Base-by-base conservation (phyloP, 2,888 invertebrate species). In the Lithodes maja region DNA sequence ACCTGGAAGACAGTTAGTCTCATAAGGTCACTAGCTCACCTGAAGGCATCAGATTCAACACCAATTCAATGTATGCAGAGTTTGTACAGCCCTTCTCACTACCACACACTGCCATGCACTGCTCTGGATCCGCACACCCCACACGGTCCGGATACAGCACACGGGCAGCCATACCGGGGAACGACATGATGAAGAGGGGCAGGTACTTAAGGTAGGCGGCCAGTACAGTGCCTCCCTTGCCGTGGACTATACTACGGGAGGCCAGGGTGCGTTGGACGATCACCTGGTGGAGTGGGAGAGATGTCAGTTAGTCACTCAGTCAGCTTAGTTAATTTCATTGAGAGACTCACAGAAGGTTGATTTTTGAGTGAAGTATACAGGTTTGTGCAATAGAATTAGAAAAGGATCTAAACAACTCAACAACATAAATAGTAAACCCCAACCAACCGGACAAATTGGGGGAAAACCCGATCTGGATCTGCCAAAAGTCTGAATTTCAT, bases 151-250 rank as follows among this genome's bases (percentile, higher is more conserved):
- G 93, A 90, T 93, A 95, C 1, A 94, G 92, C 15, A 94, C 93
- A 71, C 95, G 92, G 55, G 94, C 93, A 54, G 94, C 94, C 95
- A 95, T 95, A 17, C 95, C 95, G 0, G 95, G 94, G 81, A 95
- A 93, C 12, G 94, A 94, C 33, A 94, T 93, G 0, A 94, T 93
- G 90, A 94, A 94, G 52, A 95, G 92, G 3, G 95, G 95, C 17
- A 94, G 91, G 53, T 94, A 93, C 92, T 95, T 94, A 61, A 94
- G 92, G 92, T 93, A 94, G 12, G 94, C 94, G 0, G 94, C 94
- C 78, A 95, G 91, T 78, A 95, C 93, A 54, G 94, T 94, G 1
- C 94, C 95, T 2, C 93, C 94, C 92, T 94, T 94, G 1, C 94
- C 95, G 92, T 95, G 94, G 5, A 93, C 93, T 93, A 94, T 93